Base-by-base conservation (phyloP, 2,888 invertebrate genomes). In the Lepas anatifera region DNA sequence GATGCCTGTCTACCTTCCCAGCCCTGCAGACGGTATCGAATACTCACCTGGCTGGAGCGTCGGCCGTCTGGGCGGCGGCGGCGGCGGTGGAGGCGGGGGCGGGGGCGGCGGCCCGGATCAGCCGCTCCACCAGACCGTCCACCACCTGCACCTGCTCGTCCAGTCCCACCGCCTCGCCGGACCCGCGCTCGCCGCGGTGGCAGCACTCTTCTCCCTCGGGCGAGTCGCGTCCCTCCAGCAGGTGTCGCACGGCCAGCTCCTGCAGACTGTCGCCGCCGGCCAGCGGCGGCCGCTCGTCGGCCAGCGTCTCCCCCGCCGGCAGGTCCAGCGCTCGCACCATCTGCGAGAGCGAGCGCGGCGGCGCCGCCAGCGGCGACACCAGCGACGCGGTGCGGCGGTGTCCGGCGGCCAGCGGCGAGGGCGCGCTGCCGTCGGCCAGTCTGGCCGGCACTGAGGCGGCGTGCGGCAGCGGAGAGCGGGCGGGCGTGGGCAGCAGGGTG, bases 311-410 rank as follows among this genome's bases (percentile, higher is more conserved):
- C 6, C 58, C 58, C 32, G 58, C 58, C 18, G 58, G 58, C 18
- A 58, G 58, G 35, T 58, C 58, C 18, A 58, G 58, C 32, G 58
- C 58, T 29, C 58, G 58, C 32, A 58, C 58, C 58, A 35, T 58
- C 58, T 58, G 58, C 16, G 58, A 58, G 7, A 58, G 32, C 32
- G 58, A 58, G 35, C 35, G 58, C 32, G 35, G 32, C 18, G 35
- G 58, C 16, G 32, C 58, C 13, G 58, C 32, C 39, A 74, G 70
- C 43, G 73, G 71, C 2, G 72, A 63, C 35, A 73, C 73, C 70
- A 74, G 72, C 29, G 74, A 73, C 46, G 72, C 72, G 11, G 73
- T 68, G 67, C 73, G 73, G 25, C 72, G 72, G 27, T 71, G 72
- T 41, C 71, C 69, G 43, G 70, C 69, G 18, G 68, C 63, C n/a